Evolutionary conservation across 2,888 invertebrate species (phyloP), one percentile per base, ranked within the genome.

Genomic region (Rhyacophila evoluta): DNA sequence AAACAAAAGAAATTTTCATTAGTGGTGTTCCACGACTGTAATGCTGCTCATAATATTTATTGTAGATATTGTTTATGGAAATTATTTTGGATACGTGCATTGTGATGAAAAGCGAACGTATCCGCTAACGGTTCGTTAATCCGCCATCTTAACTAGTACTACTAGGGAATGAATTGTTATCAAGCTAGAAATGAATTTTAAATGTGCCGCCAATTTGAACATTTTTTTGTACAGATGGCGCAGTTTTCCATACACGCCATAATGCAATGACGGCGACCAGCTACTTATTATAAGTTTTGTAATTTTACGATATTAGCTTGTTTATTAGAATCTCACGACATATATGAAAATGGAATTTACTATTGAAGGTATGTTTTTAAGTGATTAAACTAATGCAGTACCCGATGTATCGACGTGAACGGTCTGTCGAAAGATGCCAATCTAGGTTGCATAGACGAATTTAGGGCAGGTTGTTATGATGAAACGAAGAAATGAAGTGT

Each of bases 191-290:
- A 73, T n/a, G 41, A 67, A 28, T 79, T 79, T 79, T 76, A 70
- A 79, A 79, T 76, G 69, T 76, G 69, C 70, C 79, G 79, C 79
- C 79, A 76, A 73, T 76, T 73, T 76, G 69, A 37, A 75, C 72
- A 76, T 76, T 74, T 76, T 76, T 76, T 36, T 72, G 79, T 79
- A 78, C 76, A 80, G 80, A 78, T 80, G 80, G 80, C 80, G 80
- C 78, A 77, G 78, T 73, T 73, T 73, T 71, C 37, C 78, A 75
- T 75, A 78, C 80, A 80, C 80, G 80, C 80, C 80, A 80, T 80
- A 80, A 80, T 75, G 80, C 75, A 80, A 79, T 79, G 79, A 73
- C 72, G 37, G 72, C 76, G 69, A 73, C 76, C 79, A 68, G 73
- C 76, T 76, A 76, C 76, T 79, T 76, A 76, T 79, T 69, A 73